phyloP scores from a whole-genome alignment of 2,113 vertebrate genomes.

The Corythornis cristatus region DNA sequence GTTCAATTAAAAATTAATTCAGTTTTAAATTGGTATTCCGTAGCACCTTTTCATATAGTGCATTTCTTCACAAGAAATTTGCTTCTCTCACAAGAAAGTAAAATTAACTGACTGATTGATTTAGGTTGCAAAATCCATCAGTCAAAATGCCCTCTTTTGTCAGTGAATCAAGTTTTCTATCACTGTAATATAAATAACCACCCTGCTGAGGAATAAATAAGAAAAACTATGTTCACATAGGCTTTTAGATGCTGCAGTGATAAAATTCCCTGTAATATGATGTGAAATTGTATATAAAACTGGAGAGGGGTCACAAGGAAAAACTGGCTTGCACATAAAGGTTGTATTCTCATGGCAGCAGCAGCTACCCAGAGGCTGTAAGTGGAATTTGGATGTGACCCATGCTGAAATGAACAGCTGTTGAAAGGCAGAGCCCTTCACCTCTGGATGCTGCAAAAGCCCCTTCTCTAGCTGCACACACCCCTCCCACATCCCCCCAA shows the following conservation, averaged over 20 bases:
- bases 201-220: background rate
- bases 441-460: background rate
- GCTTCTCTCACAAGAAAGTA: background rate
- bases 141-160: slow-evolving; percentile 41
- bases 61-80: background rate
- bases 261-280: background rate
- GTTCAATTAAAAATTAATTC: background rate
- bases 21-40: background rate
- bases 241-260: background rate
- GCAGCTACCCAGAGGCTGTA: background rate
- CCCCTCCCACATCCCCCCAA: background rate
- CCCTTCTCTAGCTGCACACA: background rate
- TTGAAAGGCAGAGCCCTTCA: background rate
- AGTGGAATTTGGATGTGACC: background rate
- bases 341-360: background rate
- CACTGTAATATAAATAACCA: slow-evolving; percentile 12
- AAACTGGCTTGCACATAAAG: background rate
- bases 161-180: slow-evolving; percentile 1
- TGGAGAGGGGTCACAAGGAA: background rate
- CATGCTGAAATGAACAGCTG: background rate
- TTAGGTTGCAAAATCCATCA: background rate
- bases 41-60: background rate
- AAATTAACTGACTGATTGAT: background rate
- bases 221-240: background rate
- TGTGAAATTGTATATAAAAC: background rate